Percentiles rank a stretch among this genome's conserved stretches.
These are phyloP conservation scores for Salminus brasiliensis DNA, from an alignment of 2,113 vertebrate genomes.

Conservation along the genomic window DNA sequence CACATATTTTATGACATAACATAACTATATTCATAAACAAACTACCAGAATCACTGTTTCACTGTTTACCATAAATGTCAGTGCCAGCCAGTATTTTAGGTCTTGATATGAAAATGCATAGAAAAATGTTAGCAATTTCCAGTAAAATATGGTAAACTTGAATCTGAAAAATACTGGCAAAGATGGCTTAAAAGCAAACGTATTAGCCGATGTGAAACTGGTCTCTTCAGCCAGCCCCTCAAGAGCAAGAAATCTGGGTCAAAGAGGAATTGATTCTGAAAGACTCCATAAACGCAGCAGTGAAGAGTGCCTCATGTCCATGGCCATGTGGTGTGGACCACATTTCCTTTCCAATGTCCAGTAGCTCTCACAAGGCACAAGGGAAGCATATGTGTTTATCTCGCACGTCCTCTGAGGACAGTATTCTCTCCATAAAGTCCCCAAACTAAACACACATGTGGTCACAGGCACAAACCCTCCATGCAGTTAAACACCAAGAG, in stretches of 20 bases:
- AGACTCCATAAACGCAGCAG: not conserved
- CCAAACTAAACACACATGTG: slow-evolving; percentile 1
- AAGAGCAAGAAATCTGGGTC: not conserved
- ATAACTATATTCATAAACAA: no score
- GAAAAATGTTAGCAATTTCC: no score
- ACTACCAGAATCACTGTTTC: no score
- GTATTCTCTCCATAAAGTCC: slow-evolving; percentile 4
- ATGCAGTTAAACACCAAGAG: not conserved
- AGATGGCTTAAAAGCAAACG: not conserved
- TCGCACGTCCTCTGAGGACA: slow-evolving; percentile 4
- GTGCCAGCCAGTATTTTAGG: no score
- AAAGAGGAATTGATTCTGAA: slow-evolving; percentile 2
- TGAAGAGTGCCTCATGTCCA: not conserved
- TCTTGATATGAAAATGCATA: no score
- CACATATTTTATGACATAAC: no score
- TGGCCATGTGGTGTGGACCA: not conserved
- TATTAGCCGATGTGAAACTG: not conserved
- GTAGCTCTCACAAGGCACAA: slow-evolving; percentile 5
- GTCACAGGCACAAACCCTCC: slow-evolving; percentile 1
- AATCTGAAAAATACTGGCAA: no score
- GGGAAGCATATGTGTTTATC: slow-evolving; percentile 15
- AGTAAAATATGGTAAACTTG: not conserved
- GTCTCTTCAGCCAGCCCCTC: not conserved
- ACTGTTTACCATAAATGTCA: no score
- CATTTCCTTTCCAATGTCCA: not conserved